Evolutionary conservation across 2,888 invertebrate species (phyloP).

Genomic region (Isoperla grammatica): DNA sequence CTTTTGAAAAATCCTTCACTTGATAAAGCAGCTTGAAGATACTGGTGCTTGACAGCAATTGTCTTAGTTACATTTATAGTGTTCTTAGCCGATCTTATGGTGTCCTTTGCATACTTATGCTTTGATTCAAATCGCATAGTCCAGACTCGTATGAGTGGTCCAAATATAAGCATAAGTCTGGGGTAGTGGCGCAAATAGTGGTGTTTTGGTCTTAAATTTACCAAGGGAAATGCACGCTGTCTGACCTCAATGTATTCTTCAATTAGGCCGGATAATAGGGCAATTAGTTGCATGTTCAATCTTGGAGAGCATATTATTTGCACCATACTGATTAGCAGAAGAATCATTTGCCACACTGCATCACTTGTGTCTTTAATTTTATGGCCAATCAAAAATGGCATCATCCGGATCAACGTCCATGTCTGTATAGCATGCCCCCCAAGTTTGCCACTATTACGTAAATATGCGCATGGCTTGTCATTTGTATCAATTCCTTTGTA

Average conservation of each 20-base stretch:
- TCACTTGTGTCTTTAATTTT: background rate
- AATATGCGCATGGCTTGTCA: background rate
- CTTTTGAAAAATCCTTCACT: no score
- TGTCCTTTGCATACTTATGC: slow-evolving; percentile 1
- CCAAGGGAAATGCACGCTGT: background rate
- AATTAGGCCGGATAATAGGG: background rate
- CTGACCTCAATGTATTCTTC: background rate
- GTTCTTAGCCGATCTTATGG: background rate
- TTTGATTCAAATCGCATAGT: slow-evolving; percentile 8
- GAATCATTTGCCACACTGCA: background rate
- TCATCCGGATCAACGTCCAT: background rate
- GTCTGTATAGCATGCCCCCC: background rate
- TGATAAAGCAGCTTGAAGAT: background rate
- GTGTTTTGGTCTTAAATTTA: slow-evolving; percentile 8
- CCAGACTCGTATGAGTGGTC: background rate
- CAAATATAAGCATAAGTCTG: background rate
- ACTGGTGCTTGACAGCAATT: background rate
- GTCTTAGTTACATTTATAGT: slow-evolving; percentile 2
- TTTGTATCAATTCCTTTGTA: background rate
- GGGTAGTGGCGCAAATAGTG: slow-evolving; percentile 1
- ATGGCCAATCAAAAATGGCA: background rate
- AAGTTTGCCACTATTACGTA: background rate
- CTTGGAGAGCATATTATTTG: background rate
- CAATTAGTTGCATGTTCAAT: background rate
- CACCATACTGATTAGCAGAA: background rate